Percentiles rank a stretch among this genome's conserved stretches.
phyloP scores from a whole-genome alignment of 2,888 invertebrate genomes.

The Glaucopsyche alexis region DNA sequence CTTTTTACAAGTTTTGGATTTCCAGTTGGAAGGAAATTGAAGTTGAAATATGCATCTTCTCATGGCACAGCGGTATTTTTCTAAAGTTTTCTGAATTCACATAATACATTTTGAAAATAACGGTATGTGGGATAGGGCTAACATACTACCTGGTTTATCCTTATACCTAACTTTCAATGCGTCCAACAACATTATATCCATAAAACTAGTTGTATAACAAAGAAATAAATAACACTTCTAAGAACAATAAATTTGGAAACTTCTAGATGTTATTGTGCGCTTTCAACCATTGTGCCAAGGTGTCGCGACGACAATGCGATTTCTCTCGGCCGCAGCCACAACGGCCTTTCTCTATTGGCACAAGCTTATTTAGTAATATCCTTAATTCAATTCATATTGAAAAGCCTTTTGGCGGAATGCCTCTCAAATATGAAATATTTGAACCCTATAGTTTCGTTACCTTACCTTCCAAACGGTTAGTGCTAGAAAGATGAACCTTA shows the following conservation, averaged over 20 bases:
- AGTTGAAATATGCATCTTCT: not conserved
- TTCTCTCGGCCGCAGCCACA: not conserved
- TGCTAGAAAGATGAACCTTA: too few species aligned
- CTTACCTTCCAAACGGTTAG: too few species aligned
- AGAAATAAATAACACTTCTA: not conserved
- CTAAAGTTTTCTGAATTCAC: not conserved
- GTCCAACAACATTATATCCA: not conserved
- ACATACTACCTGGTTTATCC: too few species aligned
- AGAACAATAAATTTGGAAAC: slow-evolving; percentile 11
- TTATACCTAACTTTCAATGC: not conserved
- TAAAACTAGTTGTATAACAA: not conserved
- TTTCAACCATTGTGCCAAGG: slow-evolving; percentile 6
- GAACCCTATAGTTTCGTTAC: too few species aligned
- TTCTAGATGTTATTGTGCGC: not conserved
- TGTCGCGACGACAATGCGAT: not conserved
- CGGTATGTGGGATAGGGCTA: too few species aligned
- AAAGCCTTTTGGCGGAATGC: too few species aligned
- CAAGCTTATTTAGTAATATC: not conserved
- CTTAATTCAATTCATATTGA: not conserved
- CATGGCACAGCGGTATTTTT: not conserved
- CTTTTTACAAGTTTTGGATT: not conserved
- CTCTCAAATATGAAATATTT: too few species aligned
- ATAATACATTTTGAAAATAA: too few species aligned
- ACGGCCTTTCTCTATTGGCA: not conserved
- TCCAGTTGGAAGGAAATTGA: not conserved